Conservation (phyloP, 2,797 vertebrate genomes). For the Alcedo atthis region DNA sequence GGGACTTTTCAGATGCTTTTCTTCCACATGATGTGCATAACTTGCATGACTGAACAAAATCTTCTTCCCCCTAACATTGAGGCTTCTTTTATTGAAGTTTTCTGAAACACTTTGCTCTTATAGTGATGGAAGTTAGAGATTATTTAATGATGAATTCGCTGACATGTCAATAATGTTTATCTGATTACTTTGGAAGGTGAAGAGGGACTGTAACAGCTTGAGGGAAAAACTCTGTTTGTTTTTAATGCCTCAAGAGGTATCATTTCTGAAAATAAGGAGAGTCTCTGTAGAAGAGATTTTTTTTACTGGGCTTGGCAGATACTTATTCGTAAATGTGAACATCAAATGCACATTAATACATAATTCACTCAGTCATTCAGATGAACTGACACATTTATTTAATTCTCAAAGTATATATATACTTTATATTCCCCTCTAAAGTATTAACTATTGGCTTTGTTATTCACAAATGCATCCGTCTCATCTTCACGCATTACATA, state of each 20-base stretch:
- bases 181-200: constrained; percentile 46
- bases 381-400: constrained; percentile 58
- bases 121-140: constrained; percentile 36
- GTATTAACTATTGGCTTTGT: constrained; percentile 29
- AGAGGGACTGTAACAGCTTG: constrained; percentile 23
- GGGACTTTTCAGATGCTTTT: constrained; percentile 39
- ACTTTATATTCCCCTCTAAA: constrained; percentile 19
- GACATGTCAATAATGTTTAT: constrained; percentile 49
- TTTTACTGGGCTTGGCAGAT: constrained; percentile 55
- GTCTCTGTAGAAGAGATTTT: not conserved
- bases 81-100: constrained; percentile 29
- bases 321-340: constrained; percentile 44
- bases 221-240: constrained; percentile 54
- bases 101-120: constrained; percentile 11
- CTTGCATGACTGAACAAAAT: constrained; percentile 19
- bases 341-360: constrained; percentile 63
- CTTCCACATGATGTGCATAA: not conserved
- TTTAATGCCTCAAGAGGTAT: constrained; percentile 60
- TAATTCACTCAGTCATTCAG: constrained; percentile 69
- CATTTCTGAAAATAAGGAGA: constrained; percentile 13
- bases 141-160: constrained; percentile 55
- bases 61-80: constrained; percentile 5
- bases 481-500: constrained; percentile 20
- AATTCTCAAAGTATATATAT: constrained; percentile 30
- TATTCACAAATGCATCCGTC: constrained; percentile 11